Evolutionary conservation across 2,888 invertebrate species (phyloP).

Genomic region (Diadegma fenestrale): DNA sequence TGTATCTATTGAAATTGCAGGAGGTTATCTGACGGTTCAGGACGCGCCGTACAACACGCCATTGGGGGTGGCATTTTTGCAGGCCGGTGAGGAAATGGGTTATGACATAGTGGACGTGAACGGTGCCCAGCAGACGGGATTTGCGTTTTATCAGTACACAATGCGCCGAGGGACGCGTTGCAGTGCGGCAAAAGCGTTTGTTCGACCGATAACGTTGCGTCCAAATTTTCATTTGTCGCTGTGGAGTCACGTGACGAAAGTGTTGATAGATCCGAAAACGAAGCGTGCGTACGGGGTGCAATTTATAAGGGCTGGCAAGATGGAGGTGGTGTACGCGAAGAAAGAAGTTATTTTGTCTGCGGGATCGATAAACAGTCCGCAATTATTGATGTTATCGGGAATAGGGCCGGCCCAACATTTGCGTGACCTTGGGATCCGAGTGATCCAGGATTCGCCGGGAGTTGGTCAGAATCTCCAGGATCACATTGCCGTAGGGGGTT

Average conservation of each 20-base stretch:
- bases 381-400: slow-evolving; percentile 96
- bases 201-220: slow-evolving; percentile 91
- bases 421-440: slow-evolving; percentile 89
- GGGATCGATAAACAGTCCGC: slow-evolving; percentile 96
- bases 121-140: slow-evolving; percentile 94
- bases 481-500: slow-evolving; percentile 94
- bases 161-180: slow-evolving; percentile 94
- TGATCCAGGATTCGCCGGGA: slow-evolving; percentile 92
- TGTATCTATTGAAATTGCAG: slow-evolving; percentile 84
- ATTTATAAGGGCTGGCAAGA: slow-evolving; percentile 89
- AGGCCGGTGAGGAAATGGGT: slow-evolving; percentile 97
- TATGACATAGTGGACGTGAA: slow-evolving; percentile 95
- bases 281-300: slow-evolving; percentile 93
- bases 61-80: slow-evolving; percentile 92
- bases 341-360: slow-evolving; percentile 94
- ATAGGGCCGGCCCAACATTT: slow-evolving; percentile 93
- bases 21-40: slow-evolving; percentile 92
- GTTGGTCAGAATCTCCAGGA: slow-evolving; percentile 96
- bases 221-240: slow-evolving; percentile 93
- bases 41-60: slow-evolving; percentile 93
- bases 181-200: slow-evolving; percentile 94
- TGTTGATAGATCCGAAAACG: slow-evolving; percentile 90
- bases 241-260: slow-evolving; percentile 92
- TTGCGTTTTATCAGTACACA: slow-evolving; percentile 95
- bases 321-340: slow-evolving; percentile 89